Evolutionary conservation across 2,888 invertebrate genomes (phyloP).

Genomic region (Biston stratarius): DNA sequence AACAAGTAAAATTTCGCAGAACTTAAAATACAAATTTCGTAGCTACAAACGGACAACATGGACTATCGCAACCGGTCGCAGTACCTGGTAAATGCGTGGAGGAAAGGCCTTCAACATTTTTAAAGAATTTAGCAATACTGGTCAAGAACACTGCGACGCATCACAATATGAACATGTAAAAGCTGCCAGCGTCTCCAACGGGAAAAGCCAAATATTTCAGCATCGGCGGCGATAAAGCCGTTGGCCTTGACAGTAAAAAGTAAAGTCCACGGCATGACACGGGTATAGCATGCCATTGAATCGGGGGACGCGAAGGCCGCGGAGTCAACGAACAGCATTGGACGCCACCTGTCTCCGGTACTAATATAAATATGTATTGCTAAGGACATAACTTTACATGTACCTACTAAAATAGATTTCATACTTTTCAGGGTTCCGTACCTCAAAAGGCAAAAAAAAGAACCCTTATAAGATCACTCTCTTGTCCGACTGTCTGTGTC

Average conservation of each 20-base stretch:
- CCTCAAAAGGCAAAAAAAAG: no score
- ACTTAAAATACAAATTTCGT: conserved; percentile 27
- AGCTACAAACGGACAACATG: conserved; percentile 35
- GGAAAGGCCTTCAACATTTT: neutral
- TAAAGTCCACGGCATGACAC: conserved; percentile 66
- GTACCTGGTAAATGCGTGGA: conserved; percentile 13
- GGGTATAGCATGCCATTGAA: conserved; percentile 73
- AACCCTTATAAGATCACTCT: no score
- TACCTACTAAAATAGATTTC: conserved; percentile 38
- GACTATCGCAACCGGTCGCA: conserved; percentile 28
- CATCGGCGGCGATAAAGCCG: conserved; percentile 59
- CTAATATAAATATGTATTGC: conserved; percentile 62
- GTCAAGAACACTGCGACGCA: neutral
- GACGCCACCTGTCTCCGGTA: conserved; percentile 78
- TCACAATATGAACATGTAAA: conserved; percentile 2
- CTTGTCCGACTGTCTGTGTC: no score
- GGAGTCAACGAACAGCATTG: conserved; percentile 78
- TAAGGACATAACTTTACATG: conserved; percentile 46
- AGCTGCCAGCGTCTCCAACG: conserved; percentile 17
- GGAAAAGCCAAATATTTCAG: conserved; percentile 51
- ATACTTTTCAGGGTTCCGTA: conserved; percentile 37
- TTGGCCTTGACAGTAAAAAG: conserved; percentile 74
- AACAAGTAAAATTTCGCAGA: conserved; percentile 24
- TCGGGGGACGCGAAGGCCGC: conserved; percentile 76
- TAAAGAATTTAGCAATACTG: neutral